Base-by-base conservation (phyloP, 2,113 vertebrate genomes). In the Tapirus terrestris region DNA sequence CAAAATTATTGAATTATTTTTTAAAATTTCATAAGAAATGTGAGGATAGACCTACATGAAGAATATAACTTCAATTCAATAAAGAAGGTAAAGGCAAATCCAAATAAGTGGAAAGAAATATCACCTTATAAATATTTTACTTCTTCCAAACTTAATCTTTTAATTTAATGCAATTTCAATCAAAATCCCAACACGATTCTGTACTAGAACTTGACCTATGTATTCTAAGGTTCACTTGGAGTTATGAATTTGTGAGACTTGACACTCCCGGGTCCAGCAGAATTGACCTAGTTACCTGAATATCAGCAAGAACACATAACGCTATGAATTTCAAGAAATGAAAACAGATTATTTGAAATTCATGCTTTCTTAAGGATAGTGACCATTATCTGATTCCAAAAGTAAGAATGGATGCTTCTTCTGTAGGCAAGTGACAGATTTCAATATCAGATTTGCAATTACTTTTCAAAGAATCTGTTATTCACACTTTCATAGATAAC, bases 131-230 rank as follows among this genome's bases (percentile, higher is more conserved):
- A 86, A 82, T 92, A 86, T 79, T 92, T 96, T 75, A 68, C 8
- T 92, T 89, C 29, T 86, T 89, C 36, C 13, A 67, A 90, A 85
- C 25, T 76, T 82, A 84, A 39, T 89, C 29, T 33, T 80, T 92
- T 89, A 89, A 92, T 76, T 81, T 83, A 92, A 86, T 92, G 67
- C 3, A 72, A 51, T 51, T 97, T 86, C 72, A 86, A 96, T 90
- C 73, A 85, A 65, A 85, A 70, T 70, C 10, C 60, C 60, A 56
- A 63, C 6, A 76, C 60, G 16, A 72, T 90, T 82, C 27, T 95
- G 16, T 72, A 36, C 60, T 86, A 36, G 51, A 94, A 48, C 3
- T 61, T 88, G 83, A 97, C 65, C 83, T 85, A 0, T 89, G 77
- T 18, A n/a, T 76, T 80, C 45, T 89, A 45, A 92, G 58, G 45